Percentiles rank a stretch among this genome's conserved stretches.
phyloP scores from a whole-genome alignment of 2,797 vertebrate genomes.

The Aselliscus stoliczkanus region DNA sequence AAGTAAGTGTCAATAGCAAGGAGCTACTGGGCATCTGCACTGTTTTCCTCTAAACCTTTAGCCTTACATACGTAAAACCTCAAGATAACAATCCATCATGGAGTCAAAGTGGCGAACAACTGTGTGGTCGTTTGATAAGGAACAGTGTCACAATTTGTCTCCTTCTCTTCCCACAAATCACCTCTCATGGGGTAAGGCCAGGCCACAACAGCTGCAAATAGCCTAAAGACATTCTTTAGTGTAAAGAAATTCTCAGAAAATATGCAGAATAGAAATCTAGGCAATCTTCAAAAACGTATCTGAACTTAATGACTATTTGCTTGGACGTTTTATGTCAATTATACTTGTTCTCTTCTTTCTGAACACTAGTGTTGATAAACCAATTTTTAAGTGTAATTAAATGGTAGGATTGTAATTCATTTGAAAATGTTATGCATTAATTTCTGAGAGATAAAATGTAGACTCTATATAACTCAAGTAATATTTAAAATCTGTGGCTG shows the following conservation, averaged over 20 bases:
- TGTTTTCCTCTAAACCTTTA: slow-evolving; percentile 88
- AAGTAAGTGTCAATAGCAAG: slow-evolving; percentile 91
- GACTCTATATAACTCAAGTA: not conserved
- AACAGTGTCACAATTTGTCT: slow-evolving; percentile 96
- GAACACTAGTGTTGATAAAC: not conserved
- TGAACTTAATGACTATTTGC: slow-evolving; percentile 66
- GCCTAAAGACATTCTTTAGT: slow-evolving; percentile 68
- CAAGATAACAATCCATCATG: slow-evolving; percentile 97
- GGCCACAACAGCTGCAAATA: slow-evolving; percentile 81
- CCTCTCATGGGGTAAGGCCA: slow-evolving; percentile 88
- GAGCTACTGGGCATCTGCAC: slow-evolving; percentile 88
- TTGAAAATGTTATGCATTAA: not conserved
- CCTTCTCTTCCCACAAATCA: slow-evolving; percentile 91
- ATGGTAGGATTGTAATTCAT: not conserved
- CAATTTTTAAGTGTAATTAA: not conserved
- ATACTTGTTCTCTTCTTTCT: slow-evolving; percentile 3
- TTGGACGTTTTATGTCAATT: not conserved
- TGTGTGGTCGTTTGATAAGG: slow-evolving; percentile 97
- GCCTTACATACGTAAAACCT: slow-evolving; percentile 92
- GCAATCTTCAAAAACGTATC: slow-evolving; percentile 52
- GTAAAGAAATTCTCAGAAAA: slow-evolving; percentile 68
- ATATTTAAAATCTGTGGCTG: slow-evolving; percentile 19
- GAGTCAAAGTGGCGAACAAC: slow-evolving; percentile 92
- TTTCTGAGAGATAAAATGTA: not conserved
- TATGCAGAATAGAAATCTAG: slow-evolving; percentile 56